Percentiles rank a stretch among this genome's conserved stretches.
These are phyloP conservation scores for Gymnothorax reevesii DNA, from an alignment of 2,797 vertebrate species.

Conservation along the genomic window DNA sequence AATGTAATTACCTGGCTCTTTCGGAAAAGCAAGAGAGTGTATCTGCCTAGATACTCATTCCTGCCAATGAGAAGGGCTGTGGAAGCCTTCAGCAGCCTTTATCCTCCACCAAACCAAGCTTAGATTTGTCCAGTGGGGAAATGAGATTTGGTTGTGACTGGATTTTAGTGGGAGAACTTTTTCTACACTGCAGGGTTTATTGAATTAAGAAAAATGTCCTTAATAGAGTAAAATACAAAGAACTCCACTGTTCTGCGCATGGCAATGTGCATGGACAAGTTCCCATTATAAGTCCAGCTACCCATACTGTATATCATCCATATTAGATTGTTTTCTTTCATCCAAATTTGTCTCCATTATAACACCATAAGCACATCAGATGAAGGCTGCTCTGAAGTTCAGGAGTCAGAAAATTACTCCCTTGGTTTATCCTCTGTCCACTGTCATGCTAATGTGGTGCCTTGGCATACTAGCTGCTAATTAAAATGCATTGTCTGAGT, in stretches of 20 bases:
- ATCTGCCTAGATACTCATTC: constrained; percentile 71
- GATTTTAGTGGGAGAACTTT: background rate
- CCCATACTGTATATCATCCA: background rate
- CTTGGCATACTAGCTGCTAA: background rate
- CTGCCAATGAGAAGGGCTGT: constrained; percentile 59
- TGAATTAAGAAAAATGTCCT: background rate
- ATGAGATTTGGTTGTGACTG: background rate
- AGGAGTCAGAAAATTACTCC: too few species aligned
- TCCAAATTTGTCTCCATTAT: background rate
- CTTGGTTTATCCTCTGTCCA: background rate
- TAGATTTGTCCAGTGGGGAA: background rate
- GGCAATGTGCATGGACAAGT: background rate
- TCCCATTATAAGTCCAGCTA: background rate
- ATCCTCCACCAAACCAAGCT: background rate
- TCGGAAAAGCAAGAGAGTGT: constrained; percentile 71
- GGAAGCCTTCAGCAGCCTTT: constrained; percentile 49
- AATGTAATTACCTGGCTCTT: constrained; percentile 86
- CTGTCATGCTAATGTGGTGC: background rate
- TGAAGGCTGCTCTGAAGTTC: background rate
- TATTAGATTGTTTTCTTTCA: background rate
- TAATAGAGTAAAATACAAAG: background rate
- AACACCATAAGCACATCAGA: background rate
- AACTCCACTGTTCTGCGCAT: background rate
- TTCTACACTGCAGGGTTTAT: background rate
- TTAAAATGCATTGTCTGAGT: background rate